A percentile compares a stretch with the other conserved stretches of the same genome.
These are phyloP conservation scores for Caenorhabditis tropicalis DNA, from an alignment of 1,140 invertebrate species.

Conservation along the genomic window DNA sequence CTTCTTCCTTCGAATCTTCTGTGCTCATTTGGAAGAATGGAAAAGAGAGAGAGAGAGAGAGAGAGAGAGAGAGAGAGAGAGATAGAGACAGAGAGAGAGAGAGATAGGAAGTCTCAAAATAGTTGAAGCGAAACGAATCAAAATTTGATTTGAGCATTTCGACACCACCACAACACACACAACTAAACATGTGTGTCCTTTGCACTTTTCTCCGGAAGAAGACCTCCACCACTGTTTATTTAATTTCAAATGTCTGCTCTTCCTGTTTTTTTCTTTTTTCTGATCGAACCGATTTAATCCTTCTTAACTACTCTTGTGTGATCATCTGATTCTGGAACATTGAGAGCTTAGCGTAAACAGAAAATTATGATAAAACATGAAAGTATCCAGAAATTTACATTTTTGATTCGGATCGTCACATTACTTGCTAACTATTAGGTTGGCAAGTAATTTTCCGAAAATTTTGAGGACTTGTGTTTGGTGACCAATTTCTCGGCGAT, in stretches of 20 bases:
- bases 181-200: not conserved
- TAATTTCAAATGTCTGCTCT: not conserved
- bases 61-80: not conserved
- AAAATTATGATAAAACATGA: too few species aligned
- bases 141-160: slow-evolving; percentile 42
- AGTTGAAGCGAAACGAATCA: slow-evolving; percentile 39
- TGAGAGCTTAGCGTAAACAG: too few species aligned
- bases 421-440: too few species aligned
- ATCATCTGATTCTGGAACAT: too few species aligned
- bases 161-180: not conserved
- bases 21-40: not conserved
- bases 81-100: not conserved
- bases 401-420: too few species aligned
- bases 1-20: not conserved
- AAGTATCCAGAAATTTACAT: too few species aligned
- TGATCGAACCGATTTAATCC: too few species aligned
- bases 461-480: too few species aligned
- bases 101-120: not conserved
- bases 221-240: too few species aligned
- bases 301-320: too few species aligned
- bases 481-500: too few species aligned
- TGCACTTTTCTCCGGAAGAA: not conserved
- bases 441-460: too few species aligned
- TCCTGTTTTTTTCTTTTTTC: not conserved
- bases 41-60: not conserved